Evolutionary conservation across 1,140 invertebrate species (phyloP).

Genomic region (Eufriesea mexicana): DNA sequence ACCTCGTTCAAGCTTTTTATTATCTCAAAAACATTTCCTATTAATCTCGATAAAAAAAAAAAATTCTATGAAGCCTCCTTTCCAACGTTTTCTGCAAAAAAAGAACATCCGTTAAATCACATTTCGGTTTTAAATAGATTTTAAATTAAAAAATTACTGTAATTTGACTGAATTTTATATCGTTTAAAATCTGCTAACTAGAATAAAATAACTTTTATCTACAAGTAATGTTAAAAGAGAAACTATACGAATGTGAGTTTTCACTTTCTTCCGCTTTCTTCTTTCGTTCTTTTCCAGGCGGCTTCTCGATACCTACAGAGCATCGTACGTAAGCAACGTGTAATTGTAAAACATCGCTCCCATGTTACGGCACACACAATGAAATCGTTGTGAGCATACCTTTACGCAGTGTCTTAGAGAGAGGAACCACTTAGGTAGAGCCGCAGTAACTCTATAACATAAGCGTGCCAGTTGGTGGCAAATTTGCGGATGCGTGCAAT

Average conservation of each 20-base stretch:
- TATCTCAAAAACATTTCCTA: background rate
- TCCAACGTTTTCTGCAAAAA: background rate
- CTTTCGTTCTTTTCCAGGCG: too few relatives aligned
- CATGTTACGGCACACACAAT: background rate
- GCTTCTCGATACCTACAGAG: background rate
- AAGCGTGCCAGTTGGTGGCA: conserved; percentile 78
- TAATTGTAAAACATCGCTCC: background rate
- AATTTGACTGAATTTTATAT: too few relatives aligned
- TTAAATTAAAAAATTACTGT: background rate
- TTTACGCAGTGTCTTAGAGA: conserved; percentile 60
- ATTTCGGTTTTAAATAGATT: background rate
- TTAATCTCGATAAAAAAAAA: background rate
- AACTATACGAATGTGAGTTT: background rate
- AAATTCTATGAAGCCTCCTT: background rate
- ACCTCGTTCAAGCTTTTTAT: background rate
- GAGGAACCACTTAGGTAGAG: conserved; percentile 67
- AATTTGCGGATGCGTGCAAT: conserved; percentile 81
- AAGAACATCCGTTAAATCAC: background rate
- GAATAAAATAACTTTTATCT: background rate
- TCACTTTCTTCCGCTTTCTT: conserved; percentile 3
- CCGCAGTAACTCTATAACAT: conserved; percentile 75
- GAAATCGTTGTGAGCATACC: conserved; percentile 44
- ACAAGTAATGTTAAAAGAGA: background rate
- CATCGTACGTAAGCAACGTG: too few relatives aligned
- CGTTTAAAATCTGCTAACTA: too few relatives aligned